Conservation (phyloP, 2,888 invertebrate genomes). For the Euspilapteryx auroguttella region DNA sequence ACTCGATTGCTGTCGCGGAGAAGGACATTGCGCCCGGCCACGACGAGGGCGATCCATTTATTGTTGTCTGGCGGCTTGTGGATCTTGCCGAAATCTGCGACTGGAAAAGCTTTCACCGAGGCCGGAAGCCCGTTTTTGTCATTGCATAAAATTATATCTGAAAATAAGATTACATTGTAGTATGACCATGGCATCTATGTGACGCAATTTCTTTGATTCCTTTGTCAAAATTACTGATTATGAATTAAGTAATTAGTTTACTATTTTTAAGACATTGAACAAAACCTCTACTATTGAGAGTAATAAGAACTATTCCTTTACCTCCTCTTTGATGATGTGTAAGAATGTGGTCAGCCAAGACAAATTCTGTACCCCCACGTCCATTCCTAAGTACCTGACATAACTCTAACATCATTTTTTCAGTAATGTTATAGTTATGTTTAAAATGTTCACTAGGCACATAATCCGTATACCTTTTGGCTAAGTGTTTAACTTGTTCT, state of each 20-base stretch:
- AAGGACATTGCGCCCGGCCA: constrained; percentile 61
- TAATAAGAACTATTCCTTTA: too few species aligned
- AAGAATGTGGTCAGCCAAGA: constrained; percentile 61
- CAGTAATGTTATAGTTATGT: constrained; percentile 56
- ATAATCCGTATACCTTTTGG: constrained; percentile 63
- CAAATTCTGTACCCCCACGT: constrained; percentile 48
- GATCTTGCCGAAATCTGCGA: constrained; percentile 46
- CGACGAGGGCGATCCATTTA: constrained; percentile 59
- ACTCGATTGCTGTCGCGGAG: constrained; percentile 45
- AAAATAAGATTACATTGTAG: constrained; percentile 17
- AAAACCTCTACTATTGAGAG: too few species aligned
- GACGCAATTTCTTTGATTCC: not conserved
- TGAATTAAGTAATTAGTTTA: constrained; percentile 1
- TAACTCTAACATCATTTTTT: constrained; percentile 62
- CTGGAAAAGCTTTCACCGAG: constrained; percentile 42
- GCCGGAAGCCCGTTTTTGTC: constrained; percentile 49
- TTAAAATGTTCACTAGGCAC: constrained; percentile 49
- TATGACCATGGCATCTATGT: constrained; percentile 15
- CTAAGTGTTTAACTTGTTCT: constrained; percentile 43
- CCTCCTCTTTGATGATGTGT: constrained; percentile 69
- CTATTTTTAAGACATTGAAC: too few species aligned
- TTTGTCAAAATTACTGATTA: constrained; percentile 1
- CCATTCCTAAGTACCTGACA: constrained; percentile 40
- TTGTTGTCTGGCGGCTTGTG: constrained; percentile 25
- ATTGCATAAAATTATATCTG: constrained; percentile 65